Evolutionary conservation across 2,797 vertebrate species (phyloP), one percentile per base, ranked within the genome.

Genomic region (Pipistrellus kuhlii): DNA sequence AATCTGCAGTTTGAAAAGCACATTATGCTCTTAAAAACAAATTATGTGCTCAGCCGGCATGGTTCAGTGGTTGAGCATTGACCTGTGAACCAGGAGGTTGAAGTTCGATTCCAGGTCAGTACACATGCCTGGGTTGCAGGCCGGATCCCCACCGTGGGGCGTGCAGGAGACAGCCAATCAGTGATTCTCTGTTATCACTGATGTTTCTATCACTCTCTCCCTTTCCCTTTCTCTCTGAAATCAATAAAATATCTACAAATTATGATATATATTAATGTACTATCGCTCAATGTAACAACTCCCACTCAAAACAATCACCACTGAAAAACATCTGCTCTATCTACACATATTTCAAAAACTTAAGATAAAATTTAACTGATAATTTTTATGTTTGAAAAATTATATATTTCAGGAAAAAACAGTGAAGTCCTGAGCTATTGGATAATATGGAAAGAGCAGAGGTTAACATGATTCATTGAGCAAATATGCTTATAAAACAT

Each of bases 361-460:
- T 64, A 68, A 69, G 55, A 51, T 90, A 82, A 92, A 57, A 85
- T 66, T 85, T 75, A 75, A 89, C 15, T 82, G 9, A 53, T 73
- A 8, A 35, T 85, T 80, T 69, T 84, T 68, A 12, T 76, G 15
- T 91, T 95, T 93, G 57, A 81, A 89, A 95, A 92, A 82, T 44
- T 69, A 44, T 77, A 6, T 93, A 69, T 88, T 93, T 81, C 38
- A 88, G 73, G 53, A 90, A 88, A 94, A 95, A 92, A 64, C 12
- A 90, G 38, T 73, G 11, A 93, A 92, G 15, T 84, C 27, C 17
- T 73, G 21, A 90, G 44, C 30, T 89, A 83, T 1, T 88, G n/a
- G 83, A 53, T 91, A 82, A 92, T 59, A 71, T 44, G 53, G 72
- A 38, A 73, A 10, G 44, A 90, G 8, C 53, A 95, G 78, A 95